A percentile compares a stretch with the other conserved stretches of the same genome.
phyloP scores from a whole-genome alignment of 2,797 vertebrate genomes.

The Jordanella pulchra region DNA sequence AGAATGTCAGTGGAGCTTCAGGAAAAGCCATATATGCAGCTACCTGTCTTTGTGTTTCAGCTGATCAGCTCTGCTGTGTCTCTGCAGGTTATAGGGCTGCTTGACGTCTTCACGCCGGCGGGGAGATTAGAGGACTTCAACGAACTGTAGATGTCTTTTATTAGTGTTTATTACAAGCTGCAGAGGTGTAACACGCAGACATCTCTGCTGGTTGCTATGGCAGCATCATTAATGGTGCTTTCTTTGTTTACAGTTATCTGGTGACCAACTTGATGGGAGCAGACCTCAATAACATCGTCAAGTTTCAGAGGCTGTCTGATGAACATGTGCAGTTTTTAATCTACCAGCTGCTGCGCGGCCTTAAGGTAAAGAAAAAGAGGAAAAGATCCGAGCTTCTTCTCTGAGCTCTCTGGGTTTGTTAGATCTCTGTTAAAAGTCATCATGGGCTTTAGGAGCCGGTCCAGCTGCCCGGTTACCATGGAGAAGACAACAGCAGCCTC shows the following conservation, averaged over 20 bases:
- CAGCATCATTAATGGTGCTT: slow-evolving; percentile 22
- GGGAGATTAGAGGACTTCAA: slow-evolving; percentile 91
- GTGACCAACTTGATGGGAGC: slow-evolving; percentile 99
- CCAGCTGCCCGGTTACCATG: slow-evolving; percentile 44
- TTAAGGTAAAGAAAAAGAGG: slow-evolving; percentile 87
- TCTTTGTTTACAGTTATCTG: slow-evolving; percentile 85
- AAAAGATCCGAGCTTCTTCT: no score
- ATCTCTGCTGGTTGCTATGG: slow-evolving; percentile 61
- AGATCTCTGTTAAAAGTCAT: background rate
- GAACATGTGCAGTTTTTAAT: slow-evolving; percentile 97
- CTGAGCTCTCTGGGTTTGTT: no score
- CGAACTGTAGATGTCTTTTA: slow-evolving; percentile 86
- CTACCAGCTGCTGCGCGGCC: slow-evolving; percentile 95
- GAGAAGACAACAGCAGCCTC: slow-evolving; percentile 48
- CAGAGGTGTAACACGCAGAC: slow-evolving; percentile 8
- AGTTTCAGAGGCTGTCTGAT: slow-evolving; percentile 95
- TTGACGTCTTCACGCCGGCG: slow-evolving; percentile 97
- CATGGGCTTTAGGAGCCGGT: background rate
- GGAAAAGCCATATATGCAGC: slow-evolving; percentile 7
- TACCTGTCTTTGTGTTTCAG: slow-evolving; percentile 4
- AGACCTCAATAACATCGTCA: slow-evolving; percentile 97
- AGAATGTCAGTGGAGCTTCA: slow-evolving; percentile 87
- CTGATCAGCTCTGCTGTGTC: slow-evolving; percentile 38
- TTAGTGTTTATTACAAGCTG: slow-evolving; percentile 8
- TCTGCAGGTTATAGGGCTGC: slow-evolving; percentile 90